phyloP scores from a whole-genome alignment of 2,797 vertebrate species.

The Spondyliosoma cantharus region DNA sequence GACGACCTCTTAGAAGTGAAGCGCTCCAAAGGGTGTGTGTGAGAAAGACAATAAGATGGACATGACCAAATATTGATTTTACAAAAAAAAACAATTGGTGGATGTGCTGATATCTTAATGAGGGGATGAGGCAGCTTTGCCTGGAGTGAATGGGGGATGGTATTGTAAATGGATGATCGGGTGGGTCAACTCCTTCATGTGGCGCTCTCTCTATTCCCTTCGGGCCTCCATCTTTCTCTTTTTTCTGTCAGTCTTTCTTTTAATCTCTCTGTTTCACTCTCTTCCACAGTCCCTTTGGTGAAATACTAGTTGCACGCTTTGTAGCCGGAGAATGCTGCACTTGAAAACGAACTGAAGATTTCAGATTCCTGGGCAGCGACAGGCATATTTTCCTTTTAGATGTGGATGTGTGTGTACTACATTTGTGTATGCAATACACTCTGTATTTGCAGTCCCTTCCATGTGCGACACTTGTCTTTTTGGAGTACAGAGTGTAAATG shows the following conservation, averaged over 20 bases:
- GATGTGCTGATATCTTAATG: constrained; percentile 27
- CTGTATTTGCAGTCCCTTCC: background rate
- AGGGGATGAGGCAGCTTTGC: constrained; percentile 25
- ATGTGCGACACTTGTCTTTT: constrained; percentile 7
- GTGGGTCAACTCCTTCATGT: constrained; percentile 67
- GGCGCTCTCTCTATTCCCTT: constrained; percentile 39
- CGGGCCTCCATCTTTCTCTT: constrained; percentile 1
- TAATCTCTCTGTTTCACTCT: background rate
- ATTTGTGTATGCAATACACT: background rate
- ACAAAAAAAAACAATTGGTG: constrained; percentile 24
- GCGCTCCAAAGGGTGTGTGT: constrained; percentile 24
- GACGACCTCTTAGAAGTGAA: constrained; percentile 60
- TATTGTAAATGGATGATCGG: constrained; percentile 59
- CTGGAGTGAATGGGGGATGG: constrained; percentile 64
- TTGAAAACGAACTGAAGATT: constrained; percentile 20
- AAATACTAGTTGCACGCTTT: constrained; percentile 16
- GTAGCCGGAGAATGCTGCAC: constrained; percentile 15
- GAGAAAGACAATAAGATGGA: constrained; percentile 5
- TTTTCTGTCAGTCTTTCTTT: constrained; percentile 6
- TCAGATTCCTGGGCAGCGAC: constrained; percentile 18
- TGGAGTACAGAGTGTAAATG: background rate
- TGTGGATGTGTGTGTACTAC: background rate
- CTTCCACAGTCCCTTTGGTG: background rate
- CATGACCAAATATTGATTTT: constrained; percentile 3
- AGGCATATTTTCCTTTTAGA: background rate